Percentiles rank a stretch among this genome's conserved stretches.
phyloP scores from a whole-genome alignment of 2,888 invertebrate genomes.

The Creontiades dilutus region DNA sequence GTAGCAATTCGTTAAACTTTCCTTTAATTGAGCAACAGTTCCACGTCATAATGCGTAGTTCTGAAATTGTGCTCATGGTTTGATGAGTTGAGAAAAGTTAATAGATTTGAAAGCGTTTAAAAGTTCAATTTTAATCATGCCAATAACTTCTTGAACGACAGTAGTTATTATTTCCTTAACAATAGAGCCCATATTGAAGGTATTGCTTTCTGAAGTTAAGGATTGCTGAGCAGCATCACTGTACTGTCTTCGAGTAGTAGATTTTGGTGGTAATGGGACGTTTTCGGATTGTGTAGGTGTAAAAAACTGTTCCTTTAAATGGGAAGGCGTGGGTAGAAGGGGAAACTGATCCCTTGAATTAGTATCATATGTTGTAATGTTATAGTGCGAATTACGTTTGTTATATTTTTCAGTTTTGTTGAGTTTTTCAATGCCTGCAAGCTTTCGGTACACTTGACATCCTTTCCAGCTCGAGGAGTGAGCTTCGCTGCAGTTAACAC shows the following conservation, averaged over 20 bases:
- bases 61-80: too few species aligned
- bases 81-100: too few species aligned
- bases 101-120: too few species aligned
- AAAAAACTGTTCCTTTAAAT: too few species aligned
- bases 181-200: neutral
- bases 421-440: neutral
- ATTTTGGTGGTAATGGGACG: neutral
- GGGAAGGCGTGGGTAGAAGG: neutral
- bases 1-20: too few species aligned
- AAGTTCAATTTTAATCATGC: too few species aligned
- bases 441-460: neutral
- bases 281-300: neutral
- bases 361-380: neutral
- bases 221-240: neutral
- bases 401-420: neutral
- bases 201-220: neutral
- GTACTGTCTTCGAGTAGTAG: neutral
- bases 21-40: too few species aligned
- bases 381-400: neutral
- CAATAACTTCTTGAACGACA: too few species aligned
- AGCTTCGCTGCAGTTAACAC: slow-evolving; percentile 11
- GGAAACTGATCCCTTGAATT: neutral
- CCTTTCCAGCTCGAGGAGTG: slow-evolving; percentile 24
- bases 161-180: neutral
- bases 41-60: too few species aligned